A percentile compares a stretch with the other conserved stretches of the same genome.
phyloP scores from a whole-genome alignment of 2,113 vertebrate species.

The Dascyllus trimaculatus region DNA sequence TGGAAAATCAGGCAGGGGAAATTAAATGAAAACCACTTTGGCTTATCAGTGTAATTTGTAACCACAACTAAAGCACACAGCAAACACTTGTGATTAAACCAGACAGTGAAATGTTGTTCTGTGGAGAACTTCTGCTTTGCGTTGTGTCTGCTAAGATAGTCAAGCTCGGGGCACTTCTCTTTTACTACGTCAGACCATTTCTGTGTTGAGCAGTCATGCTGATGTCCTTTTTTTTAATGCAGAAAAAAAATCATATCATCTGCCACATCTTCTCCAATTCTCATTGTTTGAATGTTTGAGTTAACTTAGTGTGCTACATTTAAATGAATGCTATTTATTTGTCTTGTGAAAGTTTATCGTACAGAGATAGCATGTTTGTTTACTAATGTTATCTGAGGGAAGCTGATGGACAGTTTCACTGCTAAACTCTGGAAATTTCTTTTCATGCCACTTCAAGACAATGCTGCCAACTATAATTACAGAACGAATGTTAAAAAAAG shows the following conservation, averaged over 20 bases:
- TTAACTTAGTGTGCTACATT: slow-evolving; percentile 40
- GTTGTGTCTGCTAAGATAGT: slow-evolving; percentile 38
- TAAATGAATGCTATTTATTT: slow-evolving; percentile 78
- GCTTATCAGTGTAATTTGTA: slow-evolving; percentile 36
- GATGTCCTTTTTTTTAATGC: neutral
- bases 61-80: slow-evolving; percentile 11
- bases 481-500: slow-evolving; percentile 69
- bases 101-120: slow-evolving; percentile 13
- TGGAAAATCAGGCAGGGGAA: slow-evolving; percentile 23
- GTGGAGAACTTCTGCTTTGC: slow-evolving; percentile 35
- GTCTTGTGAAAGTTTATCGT: slow-evolving; percentile 56
- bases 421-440: slow-evolving; percentile 34
- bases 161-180: slow-evolving; percentile 40
- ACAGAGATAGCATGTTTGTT: slow-evolving; percentile 53
- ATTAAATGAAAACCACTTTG: slow-evolving; percentile 12
- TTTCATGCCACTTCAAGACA: slow-evolving; percentile 64
- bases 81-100: slow-evolving; percentile 33
- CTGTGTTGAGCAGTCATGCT: slow-evolving; percentile 30
- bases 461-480: slow-evolving; percentile 68
- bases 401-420: slow-evolving; percentile 43
- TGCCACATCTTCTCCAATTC: neutral
- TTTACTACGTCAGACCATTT: slow-evolving; percentile 41
- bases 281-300: slow-evolving; percentile 41
- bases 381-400: slow-evolving; percentile 19
- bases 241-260: slow-evolving; percentile 23